A percentile compares a stretch with the other conserved stretches of the same genome.
Conservation (phyloP, 2,888 invertebrate species). For the Tachina grossa region DNA sequence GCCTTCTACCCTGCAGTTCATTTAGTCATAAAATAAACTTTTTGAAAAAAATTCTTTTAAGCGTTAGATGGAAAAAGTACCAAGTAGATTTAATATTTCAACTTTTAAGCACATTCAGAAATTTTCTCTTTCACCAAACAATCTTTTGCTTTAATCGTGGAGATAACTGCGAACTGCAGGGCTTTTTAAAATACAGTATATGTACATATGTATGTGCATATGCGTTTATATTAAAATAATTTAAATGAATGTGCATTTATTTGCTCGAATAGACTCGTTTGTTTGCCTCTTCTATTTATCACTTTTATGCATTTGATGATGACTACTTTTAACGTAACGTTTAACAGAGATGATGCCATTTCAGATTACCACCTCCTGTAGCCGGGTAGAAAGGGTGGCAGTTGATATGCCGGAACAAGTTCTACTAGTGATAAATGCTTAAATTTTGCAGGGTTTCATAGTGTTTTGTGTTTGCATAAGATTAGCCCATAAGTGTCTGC, state of each 20-base stretch:
- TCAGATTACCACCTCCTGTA: slow-evolving; percentile 19
- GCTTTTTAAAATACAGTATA: not conserved
- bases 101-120: too few species aligned
- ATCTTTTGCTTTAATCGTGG: not conserved
- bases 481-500: slow-evolving; percentile 72
- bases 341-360: slow-evolving; percentile 38
- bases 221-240: slow-evolving; percentile 59
- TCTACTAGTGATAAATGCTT: slow-evolving; percentile 58
- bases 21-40: not conserved
- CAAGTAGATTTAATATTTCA: too few species aligned
- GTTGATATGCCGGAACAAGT: slow-evolving; percentile 10
- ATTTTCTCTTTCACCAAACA: too few species aligned
- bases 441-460: slow-evolving; percentile 58
- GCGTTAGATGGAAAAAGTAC: too few species aligned
- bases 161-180: not conserved
- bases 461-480: slow-evolving; percentile 70
- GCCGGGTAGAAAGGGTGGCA: not conserved
- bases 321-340: slow-evolving; percentile 44
- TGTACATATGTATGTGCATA: not conserved
- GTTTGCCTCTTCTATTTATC: slow-evolving; percentile 59
- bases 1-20: slow-evolving; percentile 22
- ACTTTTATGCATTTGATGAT: slow-evolving; percentile 61
- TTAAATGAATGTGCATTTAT: slow-evolving; percentile 71
- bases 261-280: slow-evolving; percentile 51
- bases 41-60: too few species aligned